Evolutionary conservation across 2,888 invertebrate genomes (phyloP).

Genomic region (Melieria omissa): DNA sequence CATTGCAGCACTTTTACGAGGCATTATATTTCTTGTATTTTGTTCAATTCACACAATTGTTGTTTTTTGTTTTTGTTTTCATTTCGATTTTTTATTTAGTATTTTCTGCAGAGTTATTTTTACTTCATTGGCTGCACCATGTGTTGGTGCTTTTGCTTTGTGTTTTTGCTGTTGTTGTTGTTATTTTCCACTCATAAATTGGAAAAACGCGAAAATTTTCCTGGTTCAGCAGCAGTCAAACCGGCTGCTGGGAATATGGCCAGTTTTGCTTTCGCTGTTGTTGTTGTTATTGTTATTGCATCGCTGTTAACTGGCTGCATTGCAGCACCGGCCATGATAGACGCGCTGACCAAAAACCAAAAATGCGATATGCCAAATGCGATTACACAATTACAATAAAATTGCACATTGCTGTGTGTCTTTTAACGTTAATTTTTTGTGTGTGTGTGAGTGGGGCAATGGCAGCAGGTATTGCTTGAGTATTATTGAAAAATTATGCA

Average conservation of each 20-base stretch:
- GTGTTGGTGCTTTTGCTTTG: not conserved
- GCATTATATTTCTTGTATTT: slow-evolving; percentile 1
- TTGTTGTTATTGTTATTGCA: slow-evolving; percentile 1
- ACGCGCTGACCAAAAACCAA: slow-evolving; percentile 18
- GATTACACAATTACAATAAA: not conserved
- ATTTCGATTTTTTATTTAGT: not conserved
- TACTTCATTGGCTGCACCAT: not conserved
- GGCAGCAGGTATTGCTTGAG: not conserved
- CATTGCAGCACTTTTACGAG: not conserved
- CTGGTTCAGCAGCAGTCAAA: slow-evolving; percentile 45
- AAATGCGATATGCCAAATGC: not conserved
- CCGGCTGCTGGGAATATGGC: not conserved
- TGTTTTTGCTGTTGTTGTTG: not conserved
- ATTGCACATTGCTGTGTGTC: not conserved
- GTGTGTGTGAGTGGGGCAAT: not conserved
- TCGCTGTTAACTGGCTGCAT: not conserved
- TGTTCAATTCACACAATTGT: not conserved
- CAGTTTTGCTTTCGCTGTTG: not conserved
- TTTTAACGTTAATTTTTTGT: not conserved
- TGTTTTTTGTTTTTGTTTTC: slow-evolving; percentile 4
- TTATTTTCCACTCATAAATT: not conserved
- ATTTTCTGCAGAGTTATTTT: not conserved
- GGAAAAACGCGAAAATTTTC: slow-evolving; percentile 57
- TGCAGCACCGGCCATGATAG: slow-evolving; percentile 3
- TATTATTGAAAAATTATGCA: slow-evolving; percentile 8